Base-by-base conservation (phyloP, 2,113 vertebrate species). In the Antidorcas marsupialis region DNA sequence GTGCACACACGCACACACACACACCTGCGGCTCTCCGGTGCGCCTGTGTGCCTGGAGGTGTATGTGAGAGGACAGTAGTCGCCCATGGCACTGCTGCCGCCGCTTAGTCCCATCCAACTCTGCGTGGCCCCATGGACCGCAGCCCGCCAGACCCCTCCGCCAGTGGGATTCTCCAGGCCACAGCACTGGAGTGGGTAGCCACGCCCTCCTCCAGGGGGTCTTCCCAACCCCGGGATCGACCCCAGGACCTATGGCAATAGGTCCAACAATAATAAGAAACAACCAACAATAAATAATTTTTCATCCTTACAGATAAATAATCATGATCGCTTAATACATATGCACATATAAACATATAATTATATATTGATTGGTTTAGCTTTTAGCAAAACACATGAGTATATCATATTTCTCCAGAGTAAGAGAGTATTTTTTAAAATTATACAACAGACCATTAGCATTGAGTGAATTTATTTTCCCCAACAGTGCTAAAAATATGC, bases 401-500 rank as follows among this genome's bases (percentile, higher is more conserved):
- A 25, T 94, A 98, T 17, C 97, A 95, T 95, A 97, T 98, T 98
- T 98, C 98, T 98, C 98, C 78, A 97, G 98, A 98, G 97, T 96
- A 98, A 98, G 94, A 98, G 78, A 98, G 97, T 98, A 97, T 98
- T 98, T 98, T 98, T 59, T 74, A 89, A 98, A 98, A 98, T 97
- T 98, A 98, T 93, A 98, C 98, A 98, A 98, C 97, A 98, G 97
- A 98, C 98, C 98, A 98, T 98, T 99, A 99, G 98, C 98, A 99
- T 97, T 98, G 82, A 98, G 98, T 98, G 97, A 98, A 99, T 99
- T 98, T 99, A 99, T 99, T 99, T 99, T 98, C 98, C 99, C 98
- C 98, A 99, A 98, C 98, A 99, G 99, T 99, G 99, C 98, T 99
- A 99, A 99, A 99, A 99, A 99, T 99, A 99, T 99, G 99, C 99